A percentile compares a stretch with the other conserved stretches of the same genome.
These are phyloP conservation scores for Scaptomyza tumidula DNA, from an alignment of 2,888 invertebrate genomes.

Conservation along the genomic window DNA sequence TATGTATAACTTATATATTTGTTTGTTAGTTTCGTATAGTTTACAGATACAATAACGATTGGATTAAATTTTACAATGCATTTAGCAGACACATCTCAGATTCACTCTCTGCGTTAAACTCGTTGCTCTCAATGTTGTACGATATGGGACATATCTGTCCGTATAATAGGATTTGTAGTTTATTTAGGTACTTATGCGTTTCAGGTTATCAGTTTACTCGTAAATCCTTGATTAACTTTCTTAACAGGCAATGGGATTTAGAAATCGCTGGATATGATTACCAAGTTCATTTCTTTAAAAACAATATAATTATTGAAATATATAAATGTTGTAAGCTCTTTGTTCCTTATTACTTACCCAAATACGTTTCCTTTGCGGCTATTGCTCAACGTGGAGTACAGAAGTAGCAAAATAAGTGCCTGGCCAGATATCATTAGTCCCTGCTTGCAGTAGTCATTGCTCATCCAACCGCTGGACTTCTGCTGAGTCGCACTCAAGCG, in stretches of 20 bases:
- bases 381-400: constrained; percentile 47
- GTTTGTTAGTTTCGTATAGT: constrained; percentile 48
- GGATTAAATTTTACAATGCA: constrained; percentile 62
- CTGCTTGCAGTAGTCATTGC: constrained; percentile 38
- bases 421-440: constrained; percentile 49
- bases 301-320: background rate
- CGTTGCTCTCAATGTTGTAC: constrained; percentile 45
- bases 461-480: constrained; percentile 28
- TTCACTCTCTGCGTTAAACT: constrained; percentile 52
- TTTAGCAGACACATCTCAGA: constrained; percentile 43
- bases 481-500: background rate
- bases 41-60: constrained; percentile 68
- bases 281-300: constrained; percentile 41
- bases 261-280: constrained; percentile 40
- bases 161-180: constrained; percentile 16
- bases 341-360: constrained; percentile 33
- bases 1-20: constrained; percentile 59
- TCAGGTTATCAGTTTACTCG: constrained; percentile 35
- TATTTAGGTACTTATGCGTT: constrained; percentile 50
- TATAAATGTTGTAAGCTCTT: background rate
- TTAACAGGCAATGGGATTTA: constrained; percentile 53
- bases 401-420: constrained; percentile 43
- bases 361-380: constrained; percentile 43
- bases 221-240: constrained; percentile 6
- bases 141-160: constrained; percentile 14